Evolutionary conservation across 2,797 vertebrate genomes (phyloP).

Genomic region (Picus viridis): DNA sequence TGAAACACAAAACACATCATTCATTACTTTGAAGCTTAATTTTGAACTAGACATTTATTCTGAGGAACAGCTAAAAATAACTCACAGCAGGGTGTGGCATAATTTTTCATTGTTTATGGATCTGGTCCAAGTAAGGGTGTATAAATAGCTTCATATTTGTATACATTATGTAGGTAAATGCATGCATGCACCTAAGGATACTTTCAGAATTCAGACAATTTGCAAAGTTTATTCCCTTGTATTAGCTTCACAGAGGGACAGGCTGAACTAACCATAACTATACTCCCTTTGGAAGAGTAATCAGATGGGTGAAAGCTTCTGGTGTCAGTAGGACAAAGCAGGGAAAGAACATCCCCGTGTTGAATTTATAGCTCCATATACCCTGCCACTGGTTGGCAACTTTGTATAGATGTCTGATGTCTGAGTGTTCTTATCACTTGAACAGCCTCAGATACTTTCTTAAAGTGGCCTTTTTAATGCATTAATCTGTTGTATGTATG

Average conservation of each 20-base stretch:
- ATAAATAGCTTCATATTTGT: slow-evolving; percentile 8
- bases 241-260: background rate
- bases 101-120: slow-evolving; percentile 15
- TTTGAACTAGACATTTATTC: slow-evolving; percentile 41
- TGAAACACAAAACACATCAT: slow-evolving; percentile 54
- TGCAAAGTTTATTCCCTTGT: background rate
- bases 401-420: background rate
- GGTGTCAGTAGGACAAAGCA: background rate
- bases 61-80: slow-evolving; percentile 55
- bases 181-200: background rate
- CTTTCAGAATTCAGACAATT: background rate
- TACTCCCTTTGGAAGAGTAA: background rate
- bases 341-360: background rate
- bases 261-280: background rate
- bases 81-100: background rate
- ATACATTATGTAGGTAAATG: slow-evolving; percentile 14
- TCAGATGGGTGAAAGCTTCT: background rate
- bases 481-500: background rate
- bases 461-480: background rate
- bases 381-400: background rate
- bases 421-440: background rate
- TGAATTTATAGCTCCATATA: background rate
- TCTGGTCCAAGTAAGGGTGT: background rate
- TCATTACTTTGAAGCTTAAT: slow-evolving; percentile 53
- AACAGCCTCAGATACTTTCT: background rate